phyloP scores from a whole-genome alignment of 2,113 vertebrate species.

The Jaculus jaculus region DNA sequence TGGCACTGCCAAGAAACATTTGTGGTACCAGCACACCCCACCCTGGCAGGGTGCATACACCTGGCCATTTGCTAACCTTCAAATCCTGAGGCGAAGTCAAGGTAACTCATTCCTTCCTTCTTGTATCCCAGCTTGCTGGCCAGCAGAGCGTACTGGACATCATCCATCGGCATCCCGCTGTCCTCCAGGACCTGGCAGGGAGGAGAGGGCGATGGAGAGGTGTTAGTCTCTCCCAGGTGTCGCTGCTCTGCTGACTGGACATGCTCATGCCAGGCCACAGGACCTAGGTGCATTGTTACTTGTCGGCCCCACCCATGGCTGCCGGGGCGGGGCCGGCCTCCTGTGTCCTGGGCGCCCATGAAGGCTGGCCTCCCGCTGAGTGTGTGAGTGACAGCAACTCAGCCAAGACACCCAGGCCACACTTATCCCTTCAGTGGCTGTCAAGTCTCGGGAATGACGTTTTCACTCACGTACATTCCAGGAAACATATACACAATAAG shows the following conservation, averaged over 20 bases:
- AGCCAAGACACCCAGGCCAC: not conserved
- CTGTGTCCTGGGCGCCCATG: not conserved
- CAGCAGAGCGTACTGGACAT: constrained; percentile 72
- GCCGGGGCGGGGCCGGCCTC: fast-evolving
- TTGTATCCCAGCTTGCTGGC: constrained; percentile 68
- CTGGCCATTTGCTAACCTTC: constrained; percentile 73
- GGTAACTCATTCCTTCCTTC: constrained; percentile 72
- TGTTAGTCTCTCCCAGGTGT: fast-evolving
- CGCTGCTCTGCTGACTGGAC: fast-evolving
- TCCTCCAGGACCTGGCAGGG: constrained; percentile 77
- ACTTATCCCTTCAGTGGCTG: not conserved
- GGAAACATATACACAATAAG: not conserved
- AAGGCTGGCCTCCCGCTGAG: not conserved
- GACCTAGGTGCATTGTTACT: not conserved
- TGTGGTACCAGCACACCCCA: not conserved
- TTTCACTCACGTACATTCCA: fast-evolving
- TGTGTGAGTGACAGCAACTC: not conserved
- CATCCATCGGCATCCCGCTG: constrained; percentile 75
- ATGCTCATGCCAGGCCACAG: fast-evolving
- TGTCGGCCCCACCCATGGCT: not conserved
- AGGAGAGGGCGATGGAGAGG: not conserved
- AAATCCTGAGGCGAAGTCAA: constrained; percentile 76
- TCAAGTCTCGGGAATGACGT: fast-evolving
- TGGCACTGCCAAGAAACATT: fast-evolving
- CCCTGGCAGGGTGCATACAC: fast-evolving